Evolutionary conservation across 2,113 vertebrate genomes (phyloP), one percentile per base, ranked within the genome.

Genomic region (Crotophaga sulcirostris): DNA sequence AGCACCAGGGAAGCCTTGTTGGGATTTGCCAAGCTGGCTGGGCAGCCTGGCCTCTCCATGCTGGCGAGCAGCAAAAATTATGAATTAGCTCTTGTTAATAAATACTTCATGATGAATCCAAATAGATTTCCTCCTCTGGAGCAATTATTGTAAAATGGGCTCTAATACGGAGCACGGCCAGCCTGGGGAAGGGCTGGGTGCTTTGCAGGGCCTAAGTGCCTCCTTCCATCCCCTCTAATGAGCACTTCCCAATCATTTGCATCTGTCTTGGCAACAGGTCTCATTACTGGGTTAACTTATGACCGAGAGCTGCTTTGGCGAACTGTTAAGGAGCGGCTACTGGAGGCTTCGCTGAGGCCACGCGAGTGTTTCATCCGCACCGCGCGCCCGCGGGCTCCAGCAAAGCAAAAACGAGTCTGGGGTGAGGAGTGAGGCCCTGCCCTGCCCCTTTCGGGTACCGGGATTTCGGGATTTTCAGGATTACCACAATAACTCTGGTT

Each of bases 111-210:
- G 91, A 95, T 96, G 90, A 91, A 79, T 85, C 91, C 94, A 94
- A 95, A 93, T 95, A 93, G 94, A 91, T 96, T 96, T 96, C 95
- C 95, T 96, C 82, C 87, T 96, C 87, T 83, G 87, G 82, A 97
- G 87, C 96, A 96, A 95, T 97, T 96, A 95, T 88, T 83, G 85
- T 95, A 76, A 96, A 96, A 97, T 96, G 94, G 95, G 82, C 72
- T 96, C 78, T 94, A 85, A 88, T 69, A 79, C 4, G 20, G 88
- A 8, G 47, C 84, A 74, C 85, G 92, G 84, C 76, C 8, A 13
- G 96, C 78, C 93, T 74, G 17, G 10, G 83, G 91, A 91, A 96
- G 80, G 94, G 82, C 76, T 85, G 78, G 72, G 93, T 76, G 81
- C 81, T 21, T 87, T 83, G 91, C 94, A 70, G 87, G 92, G 59